Evolutionary conservation across 2,888 invertebrate genomes (phyloP).

Genomic region (Hydropsyche betteni): DNA sequence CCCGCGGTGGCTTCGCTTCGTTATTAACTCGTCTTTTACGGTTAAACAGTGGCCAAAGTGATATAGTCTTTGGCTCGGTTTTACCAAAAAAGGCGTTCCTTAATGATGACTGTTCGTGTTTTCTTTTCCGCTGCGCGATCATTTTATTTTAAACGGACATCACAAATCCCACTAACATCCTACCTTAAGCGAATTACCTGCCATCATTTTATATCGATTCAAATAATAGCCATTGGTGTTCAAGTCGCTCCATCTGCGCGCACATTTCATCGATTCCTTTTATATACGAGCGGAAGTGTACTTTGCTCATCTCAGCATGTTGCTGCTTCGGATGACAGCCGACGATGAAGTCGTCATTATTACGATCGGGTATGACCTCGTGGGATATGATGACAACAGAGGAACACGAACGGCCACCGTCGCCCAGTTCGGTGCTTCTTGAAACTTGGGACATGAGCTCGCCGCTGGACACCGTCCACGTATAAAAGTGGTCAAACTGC

Average conservation of each 20-base stretch:
- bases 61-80: constrained; percentile 10
- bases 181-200: neutral
- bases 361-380: neutral
- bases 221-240: neutral
- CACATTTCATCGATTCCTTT: too few relatives aligned
- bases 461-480: neutral
- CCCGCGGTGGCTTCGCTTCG: too few relatives aligned
- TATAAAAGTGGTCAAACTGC: constrained; percentile 8
- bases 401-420: neutral
- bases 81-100: constrained; percentile 24
- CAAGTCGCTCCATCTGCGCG: neutral
- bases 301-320: neutral
- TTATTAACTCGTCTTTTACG: constrained; percentile 7
- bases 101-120: constrained; percentile 27
- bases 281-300: neutral
- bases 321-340: neutral
- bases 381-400: neutral
- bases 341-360: constrained; percentile 6
- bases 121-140: constrained; percentile 7
- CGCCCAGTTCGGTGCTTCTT: neutral
- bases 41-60: constrained; percentile 9
- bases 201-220: neutral
- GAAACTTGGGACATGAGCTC: neutral
- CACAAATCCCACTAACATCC: too few relatives aligned
- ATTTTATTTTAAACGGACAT: constrained; percentile 6